Conservation (phyloP, 2,888 invertebrate genomes). For the Thelaira solivaga region DNA sequence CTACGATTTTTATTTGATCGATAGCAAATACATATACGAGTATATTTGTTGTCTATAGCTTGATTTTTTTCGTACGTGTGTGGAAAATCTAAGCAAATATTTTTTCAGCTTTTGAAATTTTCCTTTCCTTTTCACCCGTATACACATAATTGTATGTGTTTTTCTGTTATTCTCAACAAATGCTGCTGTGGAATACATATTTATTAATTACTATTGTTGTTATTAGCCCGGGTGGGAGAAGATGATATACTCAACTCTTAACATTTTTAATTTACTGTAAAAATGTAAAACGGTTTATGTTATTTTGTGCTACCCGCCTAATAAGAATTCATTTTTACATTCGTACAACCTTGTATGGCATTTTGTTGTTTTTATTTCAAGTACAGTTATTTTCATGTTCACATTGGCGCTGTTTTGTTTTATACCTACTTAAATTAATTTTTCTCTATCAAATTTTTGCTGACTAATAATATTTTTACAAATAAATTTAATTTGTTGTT, state of each 20-base stretch:
- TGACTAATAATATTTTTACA: conserved; percentile 10
- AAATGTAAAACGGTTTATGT: no score
- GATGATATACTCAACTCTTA: no score
- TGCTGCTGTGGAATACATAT: conserved; percentile 50
- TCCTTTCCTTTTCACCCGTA: conserved; percentile 28
- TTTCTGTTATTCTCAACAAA: conserved; percentile 31
- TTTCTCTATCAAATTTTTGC: background rate
- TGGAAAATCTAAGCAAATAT: conserved; percentile 4
- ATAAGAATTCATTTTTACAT: no score
- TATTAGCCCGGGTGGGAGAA: no score
- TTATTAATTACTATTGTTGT: no score
- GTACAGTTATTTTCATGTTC: conserved; percentile 41
- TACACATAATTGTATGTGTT: conserved; percentile 7
- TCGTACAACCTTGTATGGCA: conserved; percentile 36
- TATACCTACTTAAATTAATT: background rate
- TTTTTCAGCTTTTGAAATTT: conserved; percentile 14
- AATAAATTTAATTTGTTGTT: background rate
- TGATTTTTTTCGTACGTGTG: background rate
- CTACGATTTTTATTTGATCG: conserved; percentile 27
- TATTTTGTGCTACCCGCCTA: no score
- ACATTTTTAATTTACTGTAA: no score
- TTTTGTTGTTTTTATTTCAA: conserved; percentile 41
- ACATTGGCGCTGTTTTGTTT: background rate
- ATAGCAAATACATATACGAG: background rate
- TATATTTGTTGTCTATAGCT: background rate